phyloP scores from a whole-genome alignment of 2,888 invertebrate species.

The Reticulitermes lucifugus region DNA sequence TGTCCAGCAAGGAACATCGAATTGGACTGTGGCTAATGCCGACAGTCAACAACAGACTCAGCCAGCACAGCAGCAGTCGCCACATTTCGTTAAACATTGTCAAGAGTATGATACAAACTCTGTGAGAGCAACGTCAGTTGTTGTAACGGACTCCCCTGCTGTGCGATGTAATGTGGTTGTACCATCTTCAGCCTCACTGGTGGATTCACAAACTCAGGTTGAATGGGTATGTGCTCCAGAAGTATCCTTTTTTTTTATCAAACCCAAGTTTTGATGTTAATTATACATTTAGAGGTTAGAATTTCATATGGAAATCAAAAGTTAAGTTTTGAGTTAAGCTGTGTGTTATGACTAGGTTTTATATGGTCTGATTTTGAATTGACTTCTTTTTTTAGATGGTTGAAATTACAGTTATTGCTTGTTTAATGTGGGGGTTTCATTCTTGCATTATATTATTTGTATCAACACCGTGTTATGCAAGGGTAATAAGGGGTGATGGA shows the following conservation, averaged over 20 bases:
- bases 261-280: too few relatives aligned
- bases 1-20: constrained; percentile 32
- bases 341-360: too few relatives aligned
- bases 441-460: too few relatives aligned
- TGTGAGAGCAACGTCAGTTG: constrained; percentile 37
- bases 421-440: too few relatives aligned
- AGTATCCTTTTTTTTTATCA: not conserved
- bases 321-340: too few relatives aligned
- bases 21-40: constrained; percentile 18
- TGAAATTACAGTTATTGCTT: too few relatives aligned
- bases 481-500: too few relatives aligned
- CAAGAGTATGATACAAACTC: constrained; percentile 36
- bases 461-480: too few relatives aligned
- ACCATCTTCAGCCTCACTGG: constrained; percentile 11
- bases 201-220: constrained; percentile 33
- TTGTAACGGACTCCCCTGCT: constrained; percentile 38
- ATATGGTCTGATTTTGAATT: too few relatives aligned
- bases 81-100: constrained; percentile 33
- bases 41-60: constrained; percentile 24
- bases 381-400: too few relatives aligned
- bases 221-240: constrained; percentile 42
- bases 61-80: constrained; percentile 20
- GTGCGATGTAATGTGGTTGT: constrained; percentile 35
- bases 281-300: too few relatives aligned
- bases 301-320: too few relatives aligned